Percentiles rank a stretch among this genome's conserved stretches.
Evolutionary conservation across 2,888 invertebrate genomes (phyloP).

Genomic region (Tetheella fluctuosa): DNA sequence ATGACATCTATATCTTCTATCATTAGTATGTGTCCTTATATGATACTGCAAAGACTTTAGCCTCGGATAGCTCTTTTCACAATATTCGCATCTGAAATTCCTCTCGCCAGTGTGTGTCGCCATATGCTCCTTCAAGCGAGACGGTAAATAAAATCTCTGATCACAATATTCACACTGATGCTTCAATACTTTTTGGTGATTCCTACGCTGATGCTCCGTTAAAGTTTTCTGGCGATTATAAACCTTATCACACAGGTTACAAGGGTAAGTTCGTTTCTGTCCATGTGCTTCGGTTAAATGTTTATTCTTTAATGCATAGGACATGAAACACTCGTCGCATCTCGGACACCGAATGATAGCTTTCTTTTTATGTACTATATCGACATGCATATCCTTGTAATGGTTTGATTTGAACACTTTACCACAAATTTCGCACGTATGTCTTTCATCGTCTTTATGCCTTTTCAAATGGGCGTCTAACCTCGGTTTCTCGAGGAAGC

Average conservation of each 20-base stretch:
- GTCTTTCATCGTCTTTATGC: slow-evolving; percentile 78
- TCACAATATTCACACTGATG: slow-evolving; percentile 83
- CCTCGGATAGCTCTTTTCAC: slow-evolving; percentile 85
- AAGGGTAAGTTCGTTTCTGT: slow-evolving; percentile 72
- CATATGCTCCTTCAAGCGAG: slow-evolving; percentile 77
- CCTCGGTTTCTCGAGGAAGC: slow-evolving; percentile 77
- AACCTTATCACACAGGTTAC: slow-evolving; percentile 76
- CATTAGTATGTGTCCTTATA: slow-evolving; percentile 84
- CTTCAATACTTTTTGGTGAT: slow-evolving; percentile 75
- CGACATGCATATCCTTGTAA: slow-evolving; percentile 77
- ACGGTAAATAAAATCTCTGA: slow-evolving; percentile 78
- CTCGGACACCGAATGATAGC: slow-evolving; percentile 72
- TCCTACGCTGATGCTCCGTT: slow-evolving; percentile 71
- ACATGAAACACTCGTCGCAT: slow-evolving; percentile 78
- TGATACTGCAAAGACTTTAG: slow-evolving; percentile 85
- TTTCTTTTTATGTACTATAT: slow-evolving; percentile 75
- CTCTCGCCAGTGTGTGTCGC: slow-evolving; percentile 82
- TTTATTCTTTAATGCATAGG: slow-evolving; percentile 72
- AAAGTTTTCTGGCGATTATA: slow-evolving; percentile 75
- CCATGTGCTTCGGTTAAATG: slow-evolving; percentile 75
- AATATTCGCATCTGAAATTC: slow-evolving; percentile 83
- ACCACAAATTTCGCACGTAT: slow-evolving; percentile 80
- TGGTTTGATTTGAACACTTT: slow-evolving; percentile 77
- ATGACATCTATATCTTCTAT: slow-evolving; percentile 82
- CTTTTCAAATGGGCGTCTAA: slow-evolving; percentile 76